Evolutionary conservation across 2,113 vertebrate species (phyloP), one percentile per base, ranked within the genome.

Genomic region (Megaceryle maxima): DNA sequence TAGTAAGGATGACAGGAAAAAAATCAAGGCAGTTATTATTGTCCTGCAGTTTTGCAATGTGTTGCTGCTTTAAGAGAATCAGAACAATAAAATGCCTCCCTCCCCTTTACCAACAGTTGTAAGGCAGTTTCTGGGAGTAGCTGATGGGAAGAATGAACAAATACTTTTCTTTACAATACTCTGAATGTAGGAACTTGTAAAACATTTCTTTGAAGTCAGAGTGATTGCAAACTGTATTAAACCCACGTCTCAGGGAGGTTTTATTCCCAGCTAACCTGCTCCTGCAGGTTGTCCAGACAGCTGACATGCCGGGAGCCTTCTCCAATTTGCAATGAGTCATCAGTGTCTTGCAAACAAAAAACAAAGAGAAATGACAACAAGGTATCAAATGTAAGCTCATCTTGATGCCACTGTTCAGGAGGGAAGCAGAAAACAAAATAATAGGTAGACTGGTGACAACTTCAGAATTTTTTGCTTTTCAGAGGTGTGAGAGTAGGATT

Each of bases 351-450:
- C 48, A 79, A 76, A 64, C 5, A 87, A 57, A 35, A 91, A 88
- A 82, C 80, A 84, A 66, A 87, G 80, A 84, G 73, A 89, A 87
- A 76, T 85, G 74, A 84, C 94, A 96, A 41, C 48, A 31, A 51
- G 33, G 16, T 33, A 77, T 75, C 76, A 92, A 68, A 60, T 79
- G 69, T 15, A 79, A 87, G 59, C 66, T 79, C 18, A 11, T 91
- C 53, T 57, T 53, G 67, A 76, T 80, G 80, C 13, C 43, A 16
- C n/a, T 69, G 50, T 55, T 79, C 44, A 39, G 73, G 69, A 92
- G 16, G 33, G 19, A 93, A 68, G 33, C 33, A 59, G 77, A 55
- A 76, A 77, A 89, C 57, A 85, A 90, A 89, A 93, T 82, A 92
- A 94, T 66, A 74, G 62, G 62, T 41, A 74, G 62, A 43, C 37